Base-by-base conservation (phyloP, 2,888 invertebrate species). In the Drosophila seclusa region DNA sequence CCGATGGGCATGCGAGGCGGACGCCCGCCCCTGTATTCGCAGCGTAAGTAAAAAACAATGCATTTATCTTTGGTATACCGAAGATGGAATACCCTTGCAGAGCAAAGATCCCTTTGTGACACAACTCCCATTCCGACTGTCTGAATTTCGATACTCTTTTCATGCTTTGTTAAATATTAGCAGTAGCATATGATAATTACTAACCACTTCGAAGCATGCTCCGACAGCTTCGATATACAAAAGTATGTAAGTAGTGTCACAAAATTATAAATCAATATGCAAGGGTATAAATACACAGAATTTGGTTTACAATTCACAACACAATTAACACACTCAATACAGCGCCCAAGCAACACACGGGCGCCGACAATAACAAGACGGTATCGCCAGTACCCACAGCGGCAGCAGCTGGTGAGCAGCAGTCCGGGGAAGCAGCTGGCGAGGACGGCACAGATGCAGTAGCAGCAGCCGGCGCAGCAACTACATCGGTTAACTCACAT, bases 1-100 rank as follows among this genome's bases (percentile, higher is more conserved):
- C 91, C 92, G 18, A 91, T 92, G 89, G 91, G 93, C 38, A 91
- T 92, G 88, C 89, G 93, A 58, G 91, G 91, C n/a, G 90, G 90
- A 34, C 89, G 93, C 4, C 92, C 92, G 16, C 92, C 92, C 13
- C 76, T 92, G 63, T 92, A 93, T 73, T 83, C 80, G n/a, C 93
- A 93, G 75, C 91, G 93, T 93, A 90, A 92, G 92, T 91, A 67
- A 32, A 42, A 2, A 5, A 36, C 2, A 36, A 21, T 10, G 24
- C 10, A 53, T 24, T n/a, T n/a, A 6, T 50, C 29, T 50, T 50
- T n/a, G 29, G 50, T 29, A 21, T 21, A 40, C n/a, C 16, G 16
- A 42, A n/a, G n/a, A 42, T 29, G 38, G 0, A 31, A 31, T 57
- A 42, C 31, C 29, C 40, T 57, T 57, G 57, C 42, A 57, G 40